Evolutionary conservation across 2,113 vertebrate species (phyloP).

Genomic region (Brachypteracias leptosomus): DNA sequence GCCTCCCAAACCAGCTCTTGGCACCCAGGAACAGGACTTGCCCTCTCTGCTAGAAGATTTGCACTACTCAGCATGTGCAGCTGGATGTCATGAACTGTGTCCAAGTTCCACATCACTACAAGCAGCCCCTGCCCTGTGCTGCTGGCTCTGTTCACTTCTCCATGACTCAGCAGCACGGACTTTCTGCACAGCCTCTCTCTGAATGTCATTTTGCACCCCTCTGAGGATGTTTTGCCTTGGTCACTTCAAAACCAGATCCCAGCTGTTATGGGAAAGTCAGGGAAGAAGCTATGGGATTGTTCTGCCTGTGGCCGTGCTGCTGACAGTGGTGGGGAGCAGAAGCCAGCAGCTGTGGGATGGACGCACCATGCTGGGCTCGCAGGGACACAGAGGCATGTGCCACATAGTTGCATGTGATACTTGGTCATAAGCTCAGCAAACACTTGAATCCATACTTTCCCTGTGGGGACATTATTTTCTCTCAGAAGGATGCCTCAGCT

Average conservation of each 20-base stretch:
- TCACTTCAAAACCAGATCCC: background rate
- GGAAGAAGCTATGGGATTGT: background rate
- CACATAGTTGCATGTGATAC: no score
- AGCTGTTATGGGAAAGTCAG: rapidly evolving
- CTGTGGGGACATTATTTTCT: rapidly evolving
- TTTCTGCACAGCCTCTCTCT: background rate
- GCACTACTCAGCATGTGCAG: rapidly evolving
- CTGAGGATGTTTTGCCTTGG: background rate
- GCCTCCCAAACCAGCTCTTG: background rate
- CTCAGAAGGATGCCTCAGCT: background rate
- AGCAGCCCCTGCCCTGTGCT: background rate
- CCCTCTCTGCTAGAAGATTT: background rate
- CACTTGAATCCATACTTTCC: background rate
- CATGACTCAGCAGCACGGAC: background rate
- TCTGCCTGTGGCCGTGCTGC: background rate
- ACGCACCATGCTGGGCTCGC: rapidly evolving
- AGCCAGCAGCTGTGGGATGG: background rate
- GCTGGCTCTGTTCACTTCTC: background rate
- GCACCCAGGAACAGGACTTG: background rate
- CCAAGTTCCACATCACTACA: rapidly evolving
- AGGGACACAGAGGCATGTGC: rapidly evolving
- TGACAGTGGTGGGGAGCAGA: rapidly evolving
- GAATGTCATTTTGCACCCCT: background rate
- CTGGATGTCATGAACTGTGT: rapidly evolving
- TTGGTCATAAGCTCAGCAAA: background rate